phyloP scores from a whole-genome alignment of 2,888 invertebrate species.

The Sphecodes monilicornis region DNA sequence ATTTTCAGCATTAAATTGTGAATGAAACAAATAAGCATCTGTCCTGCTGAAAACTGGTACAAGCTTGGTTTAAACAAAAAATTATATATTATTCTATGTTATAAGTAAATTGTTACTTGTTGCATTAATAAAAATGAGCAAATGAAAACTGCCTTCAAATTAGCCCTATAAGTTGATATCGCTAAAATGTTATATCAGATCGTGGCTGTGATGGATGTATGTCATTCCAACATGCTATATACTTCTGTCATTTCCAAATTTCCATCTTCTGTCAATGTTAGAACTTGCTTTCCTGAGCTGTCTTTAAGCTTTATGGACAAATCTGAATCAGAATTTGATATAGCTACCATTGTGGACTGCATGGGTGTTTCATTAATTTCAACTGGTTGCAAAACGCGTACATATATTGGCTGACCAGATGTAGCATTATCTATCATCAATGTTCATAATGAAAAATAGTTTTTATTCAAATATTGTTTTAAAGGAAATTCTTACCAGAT shows the following conservation, averaged over 20 bases:
- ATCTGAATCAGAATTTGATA: constrained; percentile 43
- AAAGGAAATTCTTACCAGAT: constrained; percentile 58
- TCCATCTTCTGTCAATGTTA: constrained; percentile 81
- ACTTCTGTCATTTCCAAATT: constrained; percentile 82
- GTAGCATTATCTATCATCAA: constrained; percentile 50
- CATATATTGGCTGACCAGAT: constrained; percentile 65
- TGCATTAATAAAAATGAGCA: constrained; percentile 30
- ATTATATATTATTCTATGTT: constrained; percentile 23
- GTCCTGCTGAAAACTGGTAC: constrained; percentile 4
- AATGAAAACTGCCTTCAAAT: constrained; percentile 22
- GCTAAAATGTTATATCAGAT: constrained; percentile 51
- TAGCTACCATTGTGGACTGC: constrained; percentile 40
- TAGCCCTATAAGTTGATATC: neutral
- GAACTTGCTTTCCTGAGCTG: constrained; percentile 75
- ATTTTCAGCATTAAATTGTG: constrained; percentile 6
- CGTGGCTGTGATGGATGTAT: constrained; percentile 50
- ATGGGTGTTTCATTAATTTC: constrained; percentile 59
- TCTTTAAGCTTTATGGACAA: constrained; percentile 62
- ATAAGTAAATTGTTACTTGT: constrained; percentile 38
- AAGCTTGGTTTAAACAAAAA: constrained; percentile 14
- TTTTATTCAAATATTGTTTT: neutral
- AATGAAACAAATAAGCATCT: neutral
- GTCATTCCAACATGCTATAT: constrained; percentile 71
- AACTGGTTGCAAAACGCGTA: constrained; percentile 68
- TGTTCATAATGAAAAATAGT: constrained; percentile 13